Evolutionary conservation across 1,140 invertebrate species (phyloP).

Genomic region (Epicauta chinensis): DNA sequence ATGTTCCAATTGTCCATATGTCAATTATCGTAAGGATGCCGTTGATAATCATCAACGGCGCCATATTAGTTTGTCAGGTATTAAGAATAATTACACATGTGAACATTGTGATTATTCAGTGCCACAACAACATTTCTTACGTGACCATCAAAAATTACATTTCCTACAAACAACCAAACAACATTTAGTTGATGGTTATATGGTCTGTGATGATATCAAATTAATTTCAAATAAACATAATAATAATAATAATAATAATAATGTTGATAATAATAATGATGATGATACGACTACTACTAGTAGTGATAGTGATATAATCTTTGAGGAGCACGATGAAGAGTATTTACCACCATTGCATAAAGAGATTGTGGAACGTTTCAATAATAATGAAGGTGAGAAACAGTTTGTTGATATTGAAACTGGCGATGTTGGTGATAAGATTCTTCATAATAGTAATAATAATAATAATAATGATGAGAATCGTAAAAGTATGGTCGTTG

Average conservation of each 20-base stretch:
- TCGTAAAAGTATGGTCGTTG: constrained; percentile 8
- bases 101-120: constrained; percentile 80
- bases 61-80: constrained; percentile 54
- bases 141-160: constrained; percentile 76
- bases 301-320: constrained; percentile 35
- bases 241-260: constrained; percentile 32
- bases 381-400: constrained; percentile 45
- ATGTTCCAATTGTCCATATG: constrained; percentile 75
- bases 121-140: constrained; percentile 66
- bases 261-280: constrained; percentile 31
- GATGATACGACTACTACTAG: too few relatives aligned
- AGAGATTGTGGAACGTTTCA: constrained; percentile 28
- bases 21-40: constrained; percentile 62
- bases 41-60: constrained; percentile 69
- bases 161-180: constrained; percentile 56
- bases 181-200: constrained; percentile 57
- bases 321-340: constrained; percentile 39
- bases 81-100: constrained; percentile 59
- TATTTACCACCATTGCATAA: constrained; percentile 27
- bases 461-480: constrained; percentile 8
- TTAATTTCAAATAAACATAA: constrained; percentile 41
- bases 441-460: constrained; percentile 21
- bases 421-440: constrained; percentile 42
- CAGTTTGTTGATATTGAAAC: constrained; percentile 51
- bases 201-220: constrained; percentile 51